Base-by-base conservation (phyloP, 2,888 invertebrate genomes). In the Bedellia somnulentella region DNA sequence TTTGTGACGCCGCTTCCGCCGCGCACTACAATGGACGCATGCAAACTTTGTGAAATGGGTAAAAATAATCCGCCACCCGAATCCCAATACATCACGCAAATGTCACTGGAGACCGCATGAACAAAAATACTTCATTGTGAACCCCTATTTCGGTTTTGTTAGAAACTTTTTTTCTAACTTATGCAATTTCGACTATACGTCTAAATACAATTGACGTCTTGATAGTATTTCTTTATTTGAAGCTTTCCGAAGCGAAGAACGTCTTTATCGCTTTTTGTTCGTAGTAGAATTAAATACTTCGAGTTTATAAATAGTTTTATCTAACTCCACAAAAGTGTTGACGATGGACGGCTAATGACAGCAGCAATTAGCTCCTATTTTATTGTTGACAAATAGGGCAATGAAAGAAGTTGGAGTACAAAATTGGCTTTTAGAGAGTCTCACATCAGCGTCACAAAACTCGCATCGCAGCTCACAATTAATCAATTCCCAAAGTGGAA, bases 1-100 rank as follows among this genome's bases (percentile, higher is more conserved):
- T 70, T 73, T 73, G 64, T 62, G 40, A 46, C 40, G 58, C 70
- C 71, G 71, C 70, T 73, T 75, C 75, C 75, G 71, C 45, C 44
- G 46, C 42, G 39, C 44, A 75, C n/a, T n/a, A n/a, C 71, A 73
- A 73, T 68, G 60, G 71, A 54, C 58, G 68, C 68, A 67, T 67
- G 75, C 68, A 62, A 73, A 73, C 67, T 70, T 71, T 45, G 64
- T 68, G 66, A 70, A 71, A 73, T 64, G 66, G 70, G 70, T 62
- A 71, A 70, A 73, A 71, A 73, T 75, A 75, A 73, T 71, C 71
- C 67, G 57, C 60, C 52, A 49, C 55, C 57, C 53, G 43, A 51
- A 24, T 55, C 48, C 62, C 66, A 73, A 75, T 75, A 73, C 73
- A 73, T 75, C 75, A 73, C 68, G 61, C 56, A 66, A 59, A 66